phyloP scores from a whole-genome alignment of 1,140 invertebrate genomes.

The Reticulitermes speratus region DNA sequence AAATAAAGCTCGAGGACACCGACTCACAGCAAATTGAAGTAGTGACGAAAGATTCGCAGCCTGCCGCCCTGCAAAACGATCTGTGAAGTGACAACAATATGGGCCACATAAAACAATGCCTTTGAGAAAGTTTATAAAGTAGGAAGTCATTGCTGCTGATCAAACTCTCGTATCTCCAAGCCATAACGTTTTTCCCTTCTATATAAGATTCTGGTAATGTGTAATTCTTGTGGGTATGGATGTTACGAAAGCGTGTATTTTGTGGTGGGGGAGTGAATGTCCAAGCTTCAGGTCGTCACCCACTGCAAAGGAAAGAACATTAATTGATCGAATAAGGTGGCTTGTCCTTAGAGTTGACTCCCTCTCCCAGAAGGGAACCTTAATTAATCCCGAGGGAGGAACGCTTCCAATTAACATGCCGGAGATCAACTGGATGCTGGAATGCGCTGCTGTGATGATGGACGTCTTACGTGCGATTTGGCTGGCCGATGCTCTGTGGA shows the following conservation, averaged over 20 bases:
- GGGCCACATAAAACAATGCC: no score
- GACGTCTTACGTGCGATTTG: background rate
- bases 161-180: no score
- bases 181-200: no score
- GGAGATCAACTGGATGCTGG: conserved; percentile 7
- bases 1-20: no score
- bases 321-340: background rate
- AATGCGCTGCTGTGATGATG: background rate
- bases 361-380: background rate
- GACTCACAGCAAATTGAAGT: no score
- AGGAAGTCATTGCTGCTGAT: no score
- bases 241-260: background rate
- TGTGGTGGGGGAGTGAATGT: background rate
- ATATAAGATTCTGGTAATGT: background rate
- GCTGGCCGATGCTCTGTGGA: background rate
- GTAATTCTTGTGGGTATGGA: background rate
- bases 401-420: conserved; percentile 5
- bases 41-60: no score
- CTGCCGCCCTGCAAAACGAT: no score
- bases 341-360: background rate
- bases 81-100: no score
- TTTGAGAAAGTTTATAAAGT: no score
- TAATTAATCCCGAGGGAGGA: conserved; percentile 15
- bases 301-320: background rate
- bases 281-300: background rate